Evolutionary conservation across 2,888 invertebrate genomes (phyloP), one percentile per base, ranked within the genome.

Genomic region (Eumacrocentrus americanus): DNA sequence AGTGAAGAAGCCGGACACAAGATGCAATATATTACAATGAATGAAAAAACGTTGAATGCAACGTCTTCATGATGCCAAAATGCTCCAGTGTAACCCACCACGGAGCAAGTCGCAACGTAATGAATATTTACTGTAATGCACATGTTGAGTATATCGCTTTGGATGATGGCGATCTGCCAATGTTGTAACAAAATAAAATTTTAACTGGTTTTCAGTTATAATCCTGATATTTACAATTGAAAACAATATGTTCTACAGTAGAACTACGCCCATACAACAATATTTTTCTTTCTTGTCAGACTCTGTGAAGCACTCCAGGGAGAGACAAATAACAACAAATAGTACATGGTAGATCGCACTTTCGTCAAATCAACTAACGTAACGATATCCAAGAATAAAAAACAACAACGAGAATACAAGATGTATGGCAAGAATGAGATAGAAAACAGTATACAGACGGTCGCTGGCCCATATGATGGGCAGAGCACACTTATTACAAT

Each of bases 401-500:
- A 35, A 42, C 61, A 55, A 55, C 54, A 58, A 42, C 16, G 18
- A 18, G 9, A 16, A 42, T 18, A 46, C 14, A 16, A 20, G n/a
- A 44, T 22, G 22, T 2, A 44, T 12, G 22, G 34, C n/a, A 11
- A 22, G 6, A 50, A 20, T 22, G 29, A 23, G n/a, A 38, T 18
- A 64, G 64, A 47, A 58, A 58, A 52, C 62, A 76, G 67, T 71
- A 64, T 68, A 60, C 61, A 66, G 65, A 72, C 67, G 67, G 67
- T 72, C 70, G 71, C 72, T 75, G 73, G 74, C 72, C 75, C 71
- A 70, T 58, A 66, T 29, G 29, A 29, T 72, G 72, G 70, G 66
- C 66, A 67, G 59, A 65, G 67, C 67, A 65, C 67, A 71, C 62
- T 65, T 66, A 61, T 60, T 60, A 62, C 54, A 67, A 63, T 65